A percentile compares a stretch with the other conserved stretches of the same genome.
phyloP scores from a whole-genome alignment of 2,888 invertebrate genomes.

The Dryomyza anilis region DNA sequence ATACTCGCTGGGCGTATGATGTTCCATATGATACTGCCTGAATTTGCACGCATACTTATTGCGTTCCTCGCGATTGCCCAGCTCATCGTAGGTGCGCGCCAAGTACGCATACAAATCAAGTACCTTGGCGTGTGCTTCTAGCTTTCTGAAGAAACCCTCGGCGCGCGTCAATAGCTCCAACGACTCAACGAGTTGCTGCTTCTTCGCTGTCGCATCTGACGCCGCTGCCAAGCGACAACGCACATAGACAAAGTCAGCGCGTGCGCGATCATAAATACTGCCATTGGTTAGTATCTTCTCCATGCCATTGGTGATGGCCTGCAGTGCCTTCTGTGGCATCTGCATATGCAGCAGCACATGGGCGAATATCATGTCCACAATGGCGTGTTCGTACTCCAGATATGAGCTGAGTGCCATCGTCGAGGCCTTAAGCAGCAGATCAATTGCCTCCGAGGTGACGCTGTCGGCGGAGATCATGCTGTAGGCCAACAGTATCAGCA shows the following conservation, averaged over 20 bases:
- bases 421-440: conserved; percentile 73
- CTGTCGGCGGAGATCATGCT: conserved; percentile 63
- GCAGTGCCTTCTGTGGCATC: conserved; percentile 76
- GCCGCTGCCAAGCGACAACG: conserved; percentile 77
- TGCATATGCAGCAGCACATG: conserved; percentile 75
- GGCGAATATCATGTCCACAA: conserved; percentile 79
- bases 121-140: conserved; percentile 77
- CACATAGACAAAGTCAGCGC: conserved; percentile 75
- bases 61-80: conserved; percentile 73
- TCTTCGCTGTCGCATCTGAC: conserved; percentile 39
- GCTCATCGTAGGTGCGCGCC: conserved; percentile 76
- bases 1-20: conserved; percentile 63
- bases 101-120: conserved; percentile 66
- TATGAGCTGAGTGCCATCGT: conserved; percentile 76
- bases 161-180: conserved; percentile 69
- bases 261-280: conserved; percentile 78
- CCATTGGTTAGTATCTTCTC: conserved; percentile 80
- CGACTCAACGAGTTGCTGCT: conserved; percentile 43
- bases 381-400: conserved; percentile 75
- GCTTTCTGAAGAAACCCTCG: conserved; percentile 72
- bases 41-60: conserved; percentile 85
- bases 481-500: conserved; percentile 72
- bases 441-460: conserved; percentile 66
- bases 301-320: conserved; percentile 72
- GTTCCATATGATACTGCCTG: conserved; percentile 76